These are phyloP conservation scores for Chelonia mydas DNA, from an alignment of 2,797 vertebrate genomes.

Conservation along the genomic window DNA sequence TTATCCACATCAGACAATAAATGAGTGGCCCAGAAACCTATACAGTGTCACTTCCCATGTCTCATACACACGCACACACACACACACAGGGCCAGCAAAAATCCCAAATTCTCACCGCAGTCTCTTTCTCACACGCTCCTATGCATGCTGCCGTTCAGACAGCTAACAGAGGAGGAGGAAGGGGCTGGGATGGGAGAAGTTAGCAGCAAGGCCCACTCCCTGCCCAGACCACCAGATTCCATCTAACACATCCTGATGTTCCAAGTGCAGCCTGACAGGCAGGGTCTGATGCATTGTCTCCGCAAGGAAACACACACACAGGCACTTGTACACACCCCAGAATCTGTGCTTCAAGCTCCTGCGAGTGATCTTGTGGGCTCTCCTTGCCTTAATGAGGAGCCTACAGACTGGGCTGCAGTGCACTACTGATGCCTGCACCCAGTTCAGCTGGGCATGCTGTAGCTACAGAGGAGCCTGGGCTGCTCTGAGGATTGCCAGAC, in stretches of 20 bases:
- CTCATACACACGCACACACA: accelerated
- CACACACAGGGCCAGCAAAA: background rate
- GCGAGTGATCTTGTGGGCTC: accelerated
- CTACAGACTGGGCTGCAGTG: background rate
- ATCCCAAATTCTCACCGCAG: background rate
- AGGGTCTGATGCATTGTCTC: background rate
- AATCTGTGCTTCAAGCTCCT: background rate
- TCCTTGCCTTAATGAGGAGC: accelerated
- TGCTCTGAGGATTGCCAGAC: background rate
- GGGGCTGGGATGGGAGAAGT: background rate
- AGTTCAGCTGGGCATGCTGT: accelerated
- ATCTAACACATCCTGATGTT: background rate
- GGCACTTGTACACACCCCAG: accelerated
- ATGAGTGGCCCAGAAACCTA: background rate
- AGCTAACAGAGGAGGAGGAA: background rate
- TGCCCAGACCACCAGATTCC: background rate
- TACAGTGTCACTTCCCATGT: background rate
- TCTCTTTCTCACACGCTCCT: background rate
- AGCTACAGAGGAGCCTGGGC: background rate
- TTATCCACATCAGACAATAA: background rate
- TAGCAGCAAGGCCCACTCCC: background rate
- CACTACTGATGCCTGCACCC: background rate
- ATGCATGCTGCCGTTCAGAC: background rate
- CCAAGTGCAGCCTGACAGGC: background rate
- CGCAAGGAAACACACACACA: background rate